Base-by-base conservation (phyloP, 2,888 invertebrate species). In the Gymnoscelis rufifasciata region DNA sequence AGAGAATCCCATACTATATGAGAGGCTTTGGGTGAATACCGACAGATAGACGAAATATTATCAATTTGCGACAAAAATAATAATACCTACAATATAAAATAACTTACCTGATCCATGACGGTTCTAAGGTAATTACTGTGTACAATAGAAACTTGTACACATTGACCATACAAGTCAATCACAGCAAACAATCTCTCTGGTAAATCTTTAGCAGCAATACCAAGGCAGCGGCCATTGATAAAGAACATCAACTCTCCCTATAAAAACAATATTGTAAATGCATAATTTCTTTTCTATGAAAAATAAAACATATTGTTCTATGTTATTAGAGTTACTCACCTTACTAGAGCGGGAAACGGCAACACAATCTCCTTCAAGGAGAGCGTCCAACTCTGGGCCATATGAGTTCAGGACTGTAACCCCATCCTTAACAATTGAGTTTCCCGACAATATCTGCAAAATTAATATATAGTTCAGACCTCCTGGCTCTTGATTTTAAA, bases 131-230 rank as follows among this genome's bases (percentile, higher is more conserved):
- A 71, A 56, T 66, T 75, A 1, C 62, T 56, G 47, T 76, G 69
- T 23, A 74, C 68, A 13, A 84, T 79, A n/a, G 86, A 91, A 11
- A 97, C 97, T 86, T 97, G 97, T 7, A 96, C 96, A 81, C 97
- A 98, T 73, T 96, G 96, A 0, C 97, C 97, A 67, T 97, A 97
- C 54, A 98, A 86, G 89, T 98, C 97, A 35, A 98, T 93, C n/a
- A 98, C 96, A 11, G 97, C 97, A 88, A 94, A 98, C 46, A 98
- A 90, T 46, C 91, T 89, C 12, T 89, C 69, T 0, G 97, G 97
- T 57, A 97, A 84, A 59, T 93, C 93, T 58, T 89, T 90, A 0
- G 94, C 95, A 1, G 97, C 97, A 27, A 95, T 90, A 0, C 97
- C 97, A 74, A 97, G 95, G 13, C 96, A 94, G 59, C 93, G 91